Evolutionary conservation across 2,888 invertebrate genomes (phyloP).

Genomic region (Tetropium fuscum): DNA sequence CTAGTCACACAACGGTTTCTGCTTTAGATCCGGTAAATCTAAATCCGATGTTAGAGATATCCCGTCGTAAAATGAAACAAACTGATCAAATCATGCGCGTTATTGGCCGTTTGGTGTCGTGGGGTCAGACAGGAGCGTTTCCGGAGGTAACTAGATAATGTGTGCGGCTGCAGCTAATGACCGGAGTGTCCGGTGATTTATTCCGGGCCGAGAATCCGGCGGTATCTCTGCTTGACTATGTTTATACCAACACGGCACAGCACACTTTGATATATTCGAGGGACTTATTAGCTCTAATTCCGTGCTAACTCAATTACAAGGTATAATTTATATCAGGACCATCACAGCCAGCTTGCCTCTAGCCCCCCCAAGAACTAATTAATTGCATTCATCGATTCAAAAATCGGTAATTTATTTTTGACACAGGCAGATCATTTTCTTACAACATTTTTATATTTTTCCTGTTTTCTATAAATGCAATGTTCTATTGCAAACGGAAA

Average conservation of each 20-base stretch:
- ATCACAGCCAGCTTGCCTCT: constrained; percentile 6
- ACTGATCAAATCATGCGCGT: constrained; percentile 53
- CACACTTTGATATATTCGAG: constrained; percentile 62
- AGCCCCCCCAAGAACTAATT: constrained; percentile 21
- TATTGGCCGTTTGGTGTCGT: constrained; percentile 43
- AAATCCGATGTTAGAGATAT: too few species aligned
- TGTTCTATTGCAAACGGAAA: too few species aligned
- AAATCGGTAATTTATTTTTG: constrained; percentile 22
- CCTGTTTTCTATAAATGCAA: too few species aligned
- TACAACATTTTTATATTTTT: too few species aligned
- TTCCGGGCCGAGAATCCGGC: constrained; percentile 61
- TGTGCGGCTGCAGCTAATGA: constrained; percentile 65
- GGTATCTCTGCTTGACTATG: constrained; percentile 57
- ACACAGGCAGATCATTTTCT: too few species aligned
- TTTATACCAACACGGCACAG: constrained; percentile 54
- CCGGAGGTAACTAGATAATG: constrained; percentile 63
- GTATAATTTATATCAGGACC: constrained; percentile 49
- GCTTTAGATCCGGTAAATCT: too few species aligned
- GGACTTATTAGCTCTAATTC: constrained; percentile 64
- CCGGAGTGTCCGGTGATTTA: constrained; percentile 66
- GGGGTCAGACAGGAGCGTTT: constrained; percentile 48
- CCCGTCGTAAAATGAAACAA: too few species aligned
- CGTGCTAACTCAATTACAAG: constrained; percentile 61
- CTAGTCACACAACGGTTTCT: too few species aligned
- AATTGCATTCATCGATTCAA: constrained; percentile 31